Evolutionary conservation across 2,797 vertebrate species (phyloP).

Genomic region (Bradypus variegatus): DNA sequence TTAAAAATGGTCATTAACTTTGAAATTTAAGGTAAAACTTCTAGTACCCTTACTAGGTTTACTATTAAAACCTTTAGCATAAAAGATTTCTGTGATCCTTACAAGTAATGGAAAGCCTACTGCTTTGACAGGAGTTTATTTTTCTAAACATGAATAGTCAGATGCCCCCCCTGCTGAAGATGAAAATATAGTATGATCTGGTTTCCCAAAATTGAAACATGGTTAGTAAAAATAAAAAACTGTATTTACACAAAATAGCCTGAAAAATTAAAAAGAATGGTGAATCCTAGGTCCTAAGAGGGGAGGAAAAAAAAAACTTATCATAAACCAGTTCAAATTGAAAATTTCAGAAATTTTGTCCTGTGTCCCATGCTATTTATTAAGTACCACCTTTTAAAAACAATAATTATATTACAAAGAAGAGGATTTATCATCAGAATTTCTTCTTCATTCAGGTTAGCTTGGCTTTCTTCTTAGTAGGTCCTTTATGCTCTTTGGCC

Average conservation of each 20-base stretch:
- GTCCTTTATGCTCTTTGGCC: constrained; percentile 78
- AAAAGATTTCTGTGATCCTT: constrained; percentile 56
- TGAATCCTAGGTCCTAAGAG: constrained; percentile 42
- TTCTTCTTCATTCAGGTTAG: constrained; percentile 63
- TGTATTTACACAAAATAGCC: constrained; percentile 59
- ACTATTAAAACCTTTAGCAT: constrained; percentile 60
- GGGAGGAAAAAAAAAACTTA: constrained; percentile 10
- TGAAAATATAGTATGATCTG: constrained; percentile 56
- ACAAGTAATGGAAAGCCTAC: constrained; percentile 32
- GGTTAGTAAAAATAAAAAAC: constrained; percentile 61
- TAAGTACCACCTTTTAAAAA: constrained; percentile 65
- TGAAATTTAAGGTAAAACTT: constrained; percentile 46
- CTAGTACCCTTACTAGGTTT: constrained; percentile 45
- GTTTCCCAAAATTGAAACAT: constrained; percentile 49
- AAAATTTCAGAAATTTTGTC: constrained; percentile 54
- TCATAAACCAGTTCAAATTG: constrained; percentile 54
- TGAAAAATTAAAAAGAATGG: constrained; percentile 55
- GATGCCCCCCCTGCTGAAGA: constrained; percentile 47
- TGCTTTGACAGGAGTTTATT: constrained; percentile 46
- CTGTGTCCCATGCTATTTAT: constrained; percentile 61
- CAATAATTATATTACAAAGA: constrained; percentile 69
- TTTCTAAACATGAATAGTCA: constrained; percentile 57
- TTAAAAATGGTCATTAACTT: constrained; percentile 32
- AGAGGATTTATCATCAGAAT: constrained; percentile 31
- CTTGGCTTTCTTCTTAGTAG: constrained; percentile 81